Conservation (phyloP, 92 coral and sea anemone species). For the Porites rus region DNA sequence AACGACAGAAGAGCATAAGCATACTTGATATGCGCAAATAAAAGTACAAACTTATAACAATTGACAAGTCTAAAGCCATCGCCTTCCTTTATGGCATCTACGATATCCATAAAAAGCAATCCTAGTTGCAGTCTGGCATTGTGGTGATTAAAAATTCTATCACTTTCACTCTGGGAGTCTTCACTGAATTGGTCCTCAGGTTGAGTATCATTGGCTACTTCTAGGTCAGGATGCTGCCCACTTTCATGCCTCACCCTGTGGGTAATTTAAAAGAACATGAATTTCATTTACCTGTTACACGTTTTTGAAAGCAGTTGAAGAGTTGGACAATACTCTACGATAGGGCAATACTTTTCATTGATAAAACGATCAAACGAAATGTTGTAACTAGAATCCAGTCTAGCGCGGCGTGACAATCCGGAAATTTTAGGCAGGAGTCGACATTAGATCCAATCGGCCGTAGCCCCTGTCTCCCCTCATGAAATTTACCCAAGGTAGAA, state of each 20-base stretch:
- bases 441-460: no score
- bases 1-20: conserved; percentile 29
- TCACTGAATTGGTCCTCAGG: conserved; percentile 15
- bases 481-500: no score
- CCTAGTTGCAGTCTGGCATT: conserved; percentile 30
- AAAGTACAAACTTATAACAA: conserved; percentile 21
- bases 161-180: conserved; percentile 11
- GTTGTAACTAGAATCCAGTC: no score
- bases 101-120: conserved; percentile 7
- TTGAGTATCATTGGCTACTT: not conserved
- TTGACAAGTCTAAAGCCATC: no score
- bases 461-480: no score
- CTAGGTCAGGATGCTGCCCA: conserved; percentile 29
- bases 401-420: no score
- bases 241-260: conserved; percentile 47
- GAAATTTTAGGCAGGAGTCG: no score
- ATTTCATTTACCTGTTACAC: not conserved
- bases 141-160: conserved; percentile 26
- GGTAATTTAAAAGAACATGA: conserved; percentile 12
- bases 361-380: no score
- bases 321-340: not conserved
- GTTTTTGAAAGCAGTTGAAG: conserved; percentile 14
- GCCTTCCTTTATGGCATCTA: no score
- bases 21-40: conserved; percentile 43
- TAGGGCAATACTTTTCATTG: no score